Conservation (phyloP, 2,888 invertebrate genomes). For the Drosophila conformis region DNA sequence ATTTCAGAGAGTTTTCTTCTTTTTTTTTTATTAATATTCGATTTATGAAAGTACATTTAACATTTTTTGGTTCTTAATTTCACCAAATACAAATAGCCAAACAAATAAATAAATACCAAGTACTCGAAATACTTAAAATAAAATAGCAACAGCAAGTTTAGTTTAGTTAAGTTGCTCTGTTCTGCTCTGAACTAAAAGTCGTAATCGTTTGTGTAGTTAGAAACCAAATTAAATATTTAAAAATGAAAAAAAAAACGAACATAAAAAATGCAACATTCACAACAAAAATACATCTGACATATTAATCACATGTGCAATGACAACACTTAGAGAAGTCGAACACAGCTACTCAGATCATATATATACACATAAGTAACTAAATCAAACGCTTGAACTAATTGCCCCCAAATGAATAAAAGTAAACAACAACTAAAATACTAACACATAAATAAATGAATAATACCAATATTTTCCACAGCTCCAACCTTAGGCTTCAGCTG, state of each 20-base stretch:
- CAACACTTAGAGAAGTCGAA: slow-evolving; percentile 22
- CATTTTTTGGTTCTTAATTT: slow-evolving; percentile 48
- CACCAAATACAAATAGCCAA: slow-evolving; percentile 13
- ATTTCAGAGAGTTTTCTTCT: background rate
- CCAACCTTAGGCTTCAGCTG: slow-evolving; percentile 48
- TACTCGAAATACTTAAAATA: slow-evolving; percentile 26
- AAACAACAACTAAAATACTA: slow-evolving; percentile 20
- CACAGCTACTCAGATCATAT: slow-evolving; percentile 12
- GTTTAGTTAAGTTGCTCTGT: slow-evolving; percentile 60
- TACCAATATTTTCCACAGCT: slow-evolving; percentile 50
- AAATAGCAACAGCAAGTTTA: slow-evolving; percentile 41
- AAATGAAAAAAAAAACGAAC: slow-evolving; percentile 6
- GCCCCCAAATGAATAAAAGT: background rate
- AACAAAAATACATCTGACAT: slow-evolving; percentile 11
- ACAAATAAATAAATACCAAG: slow-evolving; percentile 37
- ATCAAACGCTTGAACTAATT: slow-evolving; percentile 23
- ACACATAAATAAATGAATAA: slow-evolving; percentile 40
- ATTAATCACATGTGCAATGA: slow-evolving; percentile 11
- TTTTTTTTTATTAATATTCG: slow-evolving; percentile 30
- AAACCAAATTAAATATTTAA: slow-evolving; percentile 31
- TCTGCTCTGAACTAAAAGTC: slow-evolving; percentile 49
- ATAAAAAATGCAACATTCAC: slow-evolving; percentile 12
- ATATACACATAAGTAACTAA: slow-evolving; percentile 23
- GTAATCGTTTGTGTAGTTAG: slow-evolving; percentile 61
- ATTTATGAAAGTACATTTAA: slow-evolving; percentile 25